Base-by-base conservation (phyloP, 2,113 vertebrate species). In the Neolamprologus brichardi region DNA sequence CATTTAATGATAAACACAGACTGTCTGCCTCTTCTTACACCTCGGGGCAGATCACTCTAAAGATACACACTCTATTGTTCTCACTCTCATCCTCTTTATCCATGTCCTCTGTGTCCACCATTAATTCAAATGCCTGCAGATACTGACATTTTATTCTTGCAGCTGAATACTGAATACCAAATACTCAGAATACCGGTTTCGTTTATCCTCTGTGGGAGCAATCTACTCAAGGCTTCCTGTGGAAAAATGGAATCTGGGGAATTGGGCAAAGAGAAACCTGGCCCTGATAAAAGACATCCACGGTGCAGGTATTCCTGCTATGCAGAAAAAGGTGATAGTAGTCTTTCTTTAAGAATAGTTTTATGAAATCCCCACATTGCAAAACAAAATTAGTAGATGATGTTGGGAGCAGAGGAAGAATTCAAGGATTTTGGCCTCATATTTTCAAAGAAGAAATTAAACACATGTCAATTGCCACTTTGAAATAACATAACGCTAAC, bases 1-100 rank as follows among this genome's bases (percentile, higher is more conserved):
- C 2, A 83, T 85, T 84, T 94, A 95, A 96, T 94, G 95, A 93
- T 89, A 94, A 95, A 91, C 51, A 64, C 95, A 97, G 95, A 89
- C 94, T 39, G 93, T 96, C 95, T 95, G 90, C 93, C 82, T 91
- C 82, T 72, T 82, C 88, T 54, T 88, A 62, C 81, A 81, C 81
- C 84, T 84, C 15, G 1, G 85, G 83, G 79, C 89, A 91, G 84
- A 13, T 14, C 53, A 46, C 67, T 85, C 77, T 70, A 90, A 84
- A 92, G 87, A 94, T 90, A 88, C 91, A 90, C 81, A 60, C 87
- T 92, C 88, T 86, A 93, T 95, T 94, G 88, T 96, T 93, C 88
- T 90, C 81, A 11, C 79, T 53, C 83, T 90, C 89, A 88, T 96
- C 88, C 58, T 90, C 84, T 89, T 86, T 41, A 85, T 93, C 75